Base-by-base conservation (phyloP, 30 jellyfish, hydroid and myxozoan genomes). In the Clytia hemisphaerica region DNA sequence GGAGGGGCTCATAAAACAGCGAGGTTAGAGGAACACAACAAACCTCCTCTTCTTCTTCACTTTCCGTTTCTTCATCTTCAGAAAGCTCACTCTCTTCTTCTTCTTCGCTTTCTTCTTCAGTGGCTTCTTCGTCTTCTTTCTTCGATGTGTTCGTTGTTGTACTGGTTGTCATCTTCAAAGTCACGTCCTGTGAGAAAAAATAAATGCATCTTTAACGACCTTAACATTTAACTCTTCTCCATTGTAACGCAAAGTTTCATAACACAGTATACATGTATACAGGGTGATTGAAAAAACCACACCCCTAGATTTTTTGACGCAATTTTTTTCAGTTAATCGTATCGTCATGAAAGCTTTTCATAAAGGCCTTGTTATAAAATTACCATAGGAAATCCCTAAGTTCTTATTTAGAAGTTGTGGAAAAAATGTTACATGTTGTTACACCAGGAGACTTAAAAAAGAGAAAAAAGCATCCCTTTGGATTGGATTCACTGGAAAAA, bases 101-200 rank as follows among this genome's bases (percentile, higher is more conserved):
- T 7, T 80, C 85, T 40, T 48, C 30, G 44, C 57, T 79, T 36
- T 67, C 84, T 2, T 57, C 76, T 1, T 44, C 82, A n/a, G 30
- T 66, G 14, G 48, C 94, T 22, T 61, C 82, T 28, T 58, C 94
- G 0, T 58, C 84, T 4, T 37, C 67, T 6, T 42, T 48, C 28
- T 12, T 73, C 85, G 25, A 25, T 40, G 4, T 45, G 42, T 15
- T 31, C 80, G 14, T 16, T 37, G 29, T 45, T 22, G 34, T 32
- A 40, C 33, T 58, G 54, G 31, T 54, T 6, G 82, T 75, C 85
- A 83, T 65, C 51, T 83, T 67, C 76, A 83, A 40, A 25, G 95
- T 83, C 6, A 83, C 86, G 4, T 83, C 85, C 95, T 83, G 58
- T n/a, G 19, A 28, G 37, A 55, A 29, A 42, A 7, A 37, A 50